A percentile compares a stretch with the other conserved stretches of the same genome.
These are phyloP conservation scores for Danaus chrysippus DNA, from an alignment of 2,888 invertebrate species.

Conservation along the genomic window DNA sequence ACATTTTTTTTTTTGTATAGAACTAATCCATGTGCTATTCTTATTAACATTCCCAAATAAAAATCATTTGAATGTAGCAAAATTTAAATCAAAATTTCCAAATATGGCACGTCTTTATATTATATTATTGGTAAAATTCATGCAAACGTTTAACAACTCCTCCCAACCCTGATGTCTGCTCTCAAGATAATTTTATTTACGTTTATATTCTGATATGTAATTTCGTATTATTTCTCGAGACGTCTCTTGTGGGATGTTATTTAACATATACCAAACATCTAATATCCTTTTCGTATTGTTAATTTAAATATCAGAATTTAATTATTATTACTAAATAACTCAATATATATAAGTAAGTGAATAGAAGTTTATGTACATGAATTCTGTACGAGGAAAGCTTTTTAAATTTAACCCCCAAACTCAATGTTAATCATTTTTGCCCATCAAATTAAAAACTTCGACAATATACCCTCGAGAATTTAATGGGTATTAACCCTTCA, in stretches of 20 bases:
- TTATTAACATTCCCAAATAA: no score
- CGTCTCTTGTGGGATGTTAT: neutral
- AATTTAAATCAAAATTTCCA: no score
- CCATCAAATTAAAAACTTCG: neutral
- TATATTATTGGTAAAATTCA: no score
- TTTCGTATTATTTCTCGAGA: conserved; percentile 1
- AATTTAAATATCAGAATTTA: neutral
- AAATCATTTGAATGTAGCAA: no score
- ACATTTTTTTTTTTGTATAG: no score
- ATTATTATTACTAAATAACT: neutral
- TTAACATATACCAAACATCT: neutral
- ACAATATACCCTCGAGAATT: neutral
- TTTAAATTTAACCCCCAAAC: neutral
- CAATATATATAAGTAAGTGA: neutral
- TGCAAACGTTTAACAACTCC: neutral
- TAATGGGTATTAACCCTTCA: conserved; percentile 1
- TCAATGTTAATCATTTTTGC: neutral
- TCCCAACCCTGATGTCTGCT: neutral
- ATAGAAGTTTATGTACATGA: no score
- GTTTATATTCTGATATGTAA: conserved; percentile 1
- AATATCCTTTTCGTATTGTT: neutral
- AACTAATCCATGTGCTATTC: no score
- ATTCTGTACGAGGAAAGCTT: no score
- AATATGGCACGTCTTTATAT: no score
- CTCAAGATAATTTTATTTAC: conserved; percentile 1